Base-by-base conservation (phyloP, 2,113 vertebrate genomes). In the Tachycineta bicolor region DNA sequence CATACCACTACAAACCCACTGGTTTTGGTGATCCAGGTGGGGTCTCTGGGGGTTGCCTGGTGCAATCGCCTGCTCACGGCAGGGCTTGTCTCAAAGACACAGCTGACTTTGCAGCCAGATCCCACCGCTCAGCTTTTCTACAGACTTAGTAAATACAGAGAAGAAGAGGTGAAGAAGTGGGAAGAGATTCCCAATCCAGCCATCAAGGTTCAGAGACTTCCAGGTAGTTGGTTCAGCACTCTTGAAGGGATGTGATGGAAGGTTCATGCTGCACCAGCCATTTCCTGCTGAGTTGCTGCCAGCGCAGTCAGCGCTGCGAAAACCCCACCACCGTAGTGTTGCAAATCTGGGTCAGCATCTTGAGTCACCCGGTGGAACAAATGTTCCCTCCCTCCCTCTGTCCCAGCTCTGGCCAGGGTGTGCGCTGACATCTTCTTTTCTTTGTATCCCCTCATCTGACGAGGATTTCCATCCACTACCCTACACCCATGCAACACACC, bases 301-400 rank as follows among this genome's bases (percentile, higher is more conserved):
- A 44, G 52, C 0, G 0, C 69, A 71, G 64, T 75, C 81, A 73
- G 87, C 0, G 4, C 81, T 87, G 87, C 1, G 0, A 49, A 73
- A 94, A 46, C 62, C 62, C 63, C 67, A 47, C 26, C 59, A 19
- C 78, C 1, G 2, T 1, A 0, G 43, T 47, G 46, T 6, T 22
- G 3, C 3, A 1, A 70, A 93, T 92, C 88, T 80, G 92, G 90
- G 90, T 92, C 92, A 94, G 59, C 74, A 62, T 77, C 85, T 80
- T 70, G 50, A 79, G 1, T 11, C 19, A 39, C 29, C 53, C 82
- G 0, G 1, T 49, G 64, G 92, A 95, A 86, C 1, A 2, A 83
- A 67, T 47, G 58, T 37, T 83, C n/a, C 60, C 50, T 74, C 77
- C 55, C 68, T 82, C 28, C 31, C 37, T 56, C 21, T 12, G 18